Percentiles rank a stretch among this genome's conserved stretches.
These are phyloP conservation scores for Pangasius djambal DNA, from an alignment of 2,797 vertebrate species.

Conservation along the genomic window DNA sequence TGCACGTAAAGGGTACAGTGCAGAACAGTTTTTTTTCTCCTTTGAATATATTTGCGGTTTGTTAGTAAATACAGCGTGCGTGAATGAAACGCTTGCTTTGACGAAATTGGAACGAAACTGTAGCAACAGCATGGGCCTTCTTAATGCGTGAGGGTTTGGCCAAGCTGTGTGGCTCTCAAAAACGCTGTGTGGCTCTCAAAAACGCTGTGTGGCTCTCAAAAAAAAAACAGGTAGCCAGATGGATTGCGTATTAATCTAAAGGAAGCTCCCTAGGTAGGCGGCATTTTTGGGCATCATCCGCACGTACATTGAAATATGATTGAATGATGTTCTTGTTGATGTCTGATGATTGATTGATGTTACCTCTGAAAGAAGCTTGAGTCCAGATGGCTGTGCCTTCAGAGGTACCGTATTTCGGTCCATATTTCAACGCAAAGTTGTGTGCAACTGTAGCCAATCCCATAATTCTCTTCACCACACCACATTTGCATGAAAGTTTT, in stretches of 20 bases:
- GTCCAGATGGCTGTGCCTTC: background rate
- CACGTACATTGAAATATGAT: background rate
- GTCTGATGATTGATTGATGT: background rate
- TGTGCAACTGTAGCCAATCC: background rate
- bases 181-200: too few relatives aligned
- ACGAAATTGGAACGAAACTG: background rate
- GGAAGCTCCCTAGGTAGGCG: background rate
- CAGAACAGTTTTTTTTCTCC: conserved; percentile 63
- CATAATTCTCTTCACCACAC: background rate
- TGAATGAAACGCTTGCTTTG: background rate
- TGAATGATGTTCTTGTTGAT: background rate
- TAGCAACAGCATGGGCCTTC: background rate
- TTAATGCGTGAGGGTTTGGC: background rate
- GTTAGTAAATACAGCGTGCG: background rate
- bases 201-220: background rate
- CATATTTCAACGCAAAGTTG: background rate
- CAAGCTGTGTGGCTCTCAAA: background rate
- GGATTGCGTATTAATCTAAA: background rate
- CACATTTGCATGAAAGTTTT: background rate
- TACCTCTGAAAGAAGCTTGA: background rate
- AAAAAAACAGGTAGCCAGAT: background rate
- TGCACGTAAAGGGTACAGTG: conserved; percentile 60
- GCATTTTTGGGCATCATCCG: background rate
- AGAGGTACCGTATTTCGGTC: too few relatives aligned
- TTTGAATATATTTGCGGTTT: conserved; percentile 50